Conservation (phyloP, 2,797 vertebrate species). For the Tachyglossus aculeatus region DNA sequence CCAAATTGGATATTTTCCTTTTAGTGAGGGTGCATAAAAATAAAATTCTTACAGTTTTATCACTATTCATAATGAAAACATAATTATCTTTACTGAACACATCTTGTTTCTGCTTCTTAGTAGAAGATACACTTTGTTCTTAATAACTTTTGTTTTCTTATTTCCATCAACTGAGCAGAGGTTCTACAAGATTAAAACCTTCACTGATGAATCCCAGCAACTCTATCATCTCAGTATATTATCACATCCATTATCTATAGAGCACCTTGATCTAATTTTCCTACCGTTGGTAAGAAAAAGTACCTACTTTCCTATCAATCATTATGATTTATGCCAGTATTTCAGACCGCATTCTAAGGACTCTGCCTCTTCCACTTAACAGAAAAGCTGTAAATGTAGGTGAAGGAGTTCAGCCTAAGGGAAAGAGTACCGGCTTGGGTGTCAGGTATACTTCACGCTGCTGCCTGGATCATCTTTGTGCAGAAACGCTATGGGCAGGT, state of each 20-base stretch:
- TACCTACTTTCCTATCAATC: neutral
- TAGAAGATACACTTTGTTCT: neutral
- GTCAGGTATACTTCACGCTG: too few relatives aligned
- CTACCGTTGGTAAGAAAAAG: slow-evolving; percentile 21
- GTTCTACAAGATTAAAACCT: slow-evolving; percentile 30
- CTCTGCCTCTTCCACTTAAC: neutral
- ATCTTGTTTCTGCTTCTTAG: neutral
- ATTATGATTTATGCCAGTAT: slow-evolving; percentile 17
- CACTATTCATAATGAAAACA: neutral
- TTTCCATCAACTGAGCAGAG: neutral
- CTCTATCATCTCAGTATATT: slow-evolving; percentile 12
- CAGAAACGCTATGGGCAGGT: too few relatives aligned
- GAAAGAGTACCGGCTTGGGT: too few relatives aligned
- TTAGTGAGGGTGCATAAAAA: slow-evolving; percentile 17
- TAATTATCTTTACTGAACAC: neutral
- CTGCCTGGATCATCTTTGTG: too few relatives aligned
- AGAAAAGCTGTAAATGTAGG: neutral
- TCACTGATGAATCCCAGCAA: slow-evolving; percentile 2
- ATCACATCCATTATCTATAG: slow-evolving; percentile 16
- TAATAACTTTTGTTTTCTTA: slow-evolving; percentile 27
- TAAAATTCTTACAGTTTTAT: slow-evolving; percentile 3
- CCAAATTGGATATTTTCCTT: slow-evolving; percentile 14
- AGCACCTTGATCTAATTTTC: slow-evolving; percentile 29
- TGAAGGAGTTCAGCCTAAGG: too few relatives aligned
- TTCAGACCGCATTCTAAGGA: neutral